Percentiles rank a stretch among this genome's conserved stretches.
Conservation (phyloP, 2,888 invertebrate species). For the Apotomis capreana region DNA sequence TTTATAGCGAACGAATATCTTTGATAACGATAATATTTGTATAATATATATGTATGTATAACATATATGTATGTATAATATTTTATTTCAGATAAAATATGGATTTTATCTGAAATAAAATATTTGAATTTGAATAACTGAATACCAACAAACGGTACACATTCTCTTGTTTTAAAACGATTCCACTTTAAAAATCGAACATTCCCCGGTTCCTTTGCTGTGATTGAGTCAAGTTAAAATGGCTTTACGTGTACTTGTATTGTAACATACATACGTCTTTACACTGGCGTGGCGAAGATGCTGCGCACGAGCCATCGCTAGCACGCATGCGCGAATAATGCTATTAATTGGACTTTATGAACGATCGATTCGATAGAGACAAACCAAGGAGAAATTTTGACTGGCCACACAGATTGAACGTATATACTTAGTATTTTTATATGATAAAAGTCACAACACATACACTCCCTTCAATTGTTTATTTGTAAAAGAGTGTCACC, state of each 20-base stretch:
- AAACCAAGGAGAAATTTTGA: constrained; percentile 28
- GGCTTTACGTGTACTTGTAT: background rate
- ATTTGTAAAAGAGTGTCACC: no score
- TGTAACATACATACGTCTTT: constrained; percentile 13
- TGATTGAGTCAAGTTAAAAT: background rate
- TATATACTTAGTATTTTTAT: background rate
- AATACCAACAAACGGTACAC: background rate
- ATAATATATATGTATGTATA: no score
- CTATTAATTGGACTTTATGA: constrained; percentile 38
- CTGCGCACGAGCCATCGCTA: constrained; percentile 36
- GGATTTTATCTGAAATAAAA: no score
- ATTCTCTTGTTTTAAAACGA: background rate
- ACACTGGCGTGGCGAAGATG: background rate
- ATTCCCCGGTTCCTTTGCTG: background rate
- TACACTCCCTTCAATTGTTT: no score
- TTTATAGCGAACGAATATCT: no score
- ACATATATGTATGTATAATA: no score
- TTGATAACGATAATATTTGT: no score
- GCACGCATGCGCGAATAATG: constrained; percentile 42
- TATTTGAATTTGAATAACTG: background rate
- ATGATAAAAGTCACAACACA: no score
- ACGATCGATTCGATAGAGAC: constrained; percentile 40
- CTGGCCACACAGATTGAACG: constrained; percentile 30
- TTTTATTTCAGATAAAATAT: no score
- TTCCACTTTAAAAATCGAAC: constrained; percentile 4